Evolutionary conservation across 2,113 vertebrate genomes (phyloP).

Genomic region (Oryzias celebensis): DNA sequence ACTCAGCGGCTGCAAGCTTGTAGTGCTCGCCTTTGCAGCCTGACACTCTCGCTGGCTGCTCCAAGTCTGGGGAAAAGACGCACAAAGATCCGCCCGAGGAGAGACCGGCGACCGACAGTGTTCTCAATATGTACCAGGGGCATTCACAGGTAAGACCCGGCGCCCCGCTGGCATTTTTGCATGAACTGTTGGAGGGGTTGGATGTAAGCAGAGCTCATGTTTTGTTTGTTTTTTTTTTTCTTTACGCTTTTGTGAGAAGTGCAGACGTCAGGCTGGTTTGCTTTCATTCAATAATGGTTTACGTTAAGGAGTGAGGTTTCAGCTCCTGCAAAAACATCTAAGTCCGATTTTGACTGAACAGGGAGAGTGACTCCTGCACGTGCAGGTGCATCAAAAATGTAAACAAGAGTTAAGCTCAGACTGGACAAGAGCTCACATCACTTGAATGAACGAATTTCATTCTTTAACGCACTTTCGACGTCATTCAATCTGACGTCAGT

Average conservation of each 20-base stretch:
- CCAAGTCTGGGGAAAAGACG: conserved; percentile 54
- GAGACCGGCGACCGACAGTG: conserved; percentile 55
- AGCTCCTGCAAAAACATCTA: too few relatives aligned
- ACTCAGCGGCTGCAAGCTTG: conserved; percentile 16
- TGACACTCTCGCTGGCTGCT: conserved; percentile 11
- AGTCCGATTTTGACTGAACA: too few relatives aligned
- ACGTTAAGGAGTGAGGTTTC: too few relatives aligned
- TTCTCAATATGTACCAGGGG: conserved; percentile 84
- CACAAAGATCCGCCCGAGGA: conserved; percentile 50
- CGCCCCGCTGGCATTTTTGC: not conserved
- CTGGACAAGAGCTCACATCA: conserved; percentile 1
- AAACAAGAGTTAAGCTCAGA: conserved; percentile 16
- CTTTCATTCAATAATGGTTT: not conserved
- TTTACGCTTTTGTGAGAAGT: conserved; percentile 31
- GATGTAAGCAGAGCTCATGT: not conserved
- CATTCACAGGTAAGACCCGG: conserved; percentile 79
- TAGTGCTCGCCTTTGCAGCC: conserved; percentile 38
- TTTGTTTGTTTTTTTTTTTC: not conserved
- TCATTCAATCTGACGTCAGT: conserved; percentile 38
- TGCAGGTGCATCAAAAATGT: conserved; percentile 31
- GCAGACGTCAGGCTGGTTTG: conserved; percentile 14
- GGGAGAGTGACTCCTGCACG: conserved; percentile 12
- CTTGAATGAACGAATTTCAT: not conserved
- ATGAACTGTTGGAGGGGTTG: conserved; percentile 12
- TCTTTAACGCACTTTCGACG: conserved; percentile 13